phyloP scores from a whole-genome alignment of 2,888 invertebrate genomes.

The Drosophila fungiperda region DNA sequence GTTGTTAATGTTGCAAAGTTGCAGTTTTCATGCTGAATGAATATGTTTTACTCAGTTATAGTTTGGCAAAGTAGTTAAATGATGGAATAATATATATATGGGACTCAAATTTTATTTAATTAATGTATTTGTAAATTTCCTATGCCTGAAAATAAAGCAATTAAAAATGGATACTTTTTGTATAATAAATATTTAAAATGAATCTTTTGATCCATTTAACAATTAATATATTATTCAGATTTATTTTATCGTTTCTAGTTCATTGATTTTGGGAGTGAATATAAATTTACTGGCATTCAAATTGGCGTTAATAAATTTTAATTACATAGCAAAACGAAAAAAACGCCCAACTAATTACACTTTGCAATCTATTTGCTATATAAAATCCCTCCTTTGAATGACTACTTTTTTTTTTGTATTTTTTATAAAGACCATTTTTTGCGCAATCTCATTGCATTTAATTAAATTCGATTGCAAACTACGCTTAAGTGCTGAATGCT shows the following conservation, averaged over 20 bases:
- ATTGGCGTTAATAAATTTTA: conserved; percentile 34
- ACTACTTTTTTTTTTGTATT: conserved; percentile 12
- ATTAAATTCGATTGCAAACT: conserved; percentile 45
- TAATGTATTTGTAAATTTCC: not conserved
- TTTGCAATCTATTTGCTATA: conserved; percentile 16
- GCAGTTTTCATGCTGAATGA: conserved; percentile 18
- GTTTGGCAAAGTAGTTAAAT: not conserved
- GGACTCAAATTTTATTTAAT: not conserved
- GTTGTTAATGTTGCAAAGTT: conserved; percentile 29
- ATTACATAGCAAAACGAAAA: conserved; percentile 20
- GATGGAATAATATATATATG: not conserved
- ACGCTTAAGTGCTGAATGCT: not conserved
- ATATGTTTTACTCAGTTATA: not conserved
- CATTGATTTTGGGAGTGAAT: conserved; percentile 6
- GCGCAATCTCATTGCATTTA: conserved; percentile 33
- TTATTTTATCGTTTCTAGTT: not conserved
- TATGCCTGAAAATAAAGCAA: not conserved
- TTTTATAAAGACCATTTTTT: conserved; percentile 8
- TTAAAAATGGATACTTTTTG: not conserved
- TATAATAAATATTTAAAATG: not conserved
- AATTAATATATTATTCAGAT: not conserved
- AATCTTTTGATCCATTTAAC: not conserved
- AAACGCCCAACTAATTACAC: not conserved
- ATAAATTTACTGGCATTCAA: conserved; percentile 13
- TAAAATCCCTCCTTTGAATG: conserved; percentile 29